Percentiles rank a stretch among this genome's conserved stretches.
These are phyloP conservation scores for Keiferia lycopersicella DNA, from an alignment of 2,888 invertebrate genomes.

Conservation along the genomic window DNA sequence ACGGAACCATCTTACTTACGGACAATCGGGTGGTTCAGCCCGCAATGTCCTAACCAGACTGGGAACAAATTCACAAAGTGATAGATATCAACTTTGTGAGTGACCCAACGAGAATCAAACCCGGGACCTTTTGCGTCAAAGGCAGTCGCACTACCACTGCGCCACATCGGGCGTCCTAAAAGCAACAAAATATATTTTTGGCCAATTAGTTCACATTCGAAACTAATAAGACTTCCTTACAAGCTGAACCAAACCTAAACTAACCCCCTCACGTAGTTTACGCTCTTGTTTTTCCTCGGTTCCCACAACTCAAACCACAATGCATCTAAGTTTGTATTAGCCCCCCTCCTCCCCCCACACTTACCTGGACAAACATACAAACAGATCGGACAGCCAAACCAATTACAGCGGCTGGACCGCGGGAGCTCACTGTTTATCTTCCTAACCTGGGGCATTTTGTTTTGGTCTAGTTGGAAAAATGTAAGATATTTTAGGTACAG, in stretches of 20 bases:
- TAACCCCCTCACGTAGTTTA: slow-evolving; percentile 27
- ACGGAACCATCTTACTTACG: no score
- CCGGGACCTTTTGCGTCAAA: no score
- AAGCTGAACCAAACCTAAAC: background rate
- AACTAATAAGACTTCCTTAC: slow-evolving; percentile 1
- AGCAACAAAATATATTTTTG: no score
- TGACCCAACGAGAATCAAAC: no score
- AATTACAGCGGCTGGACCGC: slow-evolving; percentile 22
- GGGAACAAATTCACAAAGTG: no score
- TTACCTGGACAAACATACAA: slow-evolving; percentile 24
- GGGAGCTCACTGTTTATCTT: slow-evolving; percentile 13
- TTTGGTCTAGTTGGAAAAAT: background rate
- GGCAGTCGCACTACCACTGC: no score
- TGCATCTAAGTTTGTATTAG: slow-evolving; percentile 17
- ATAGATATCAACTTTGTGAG: no score
- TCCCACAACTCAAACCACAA: slow-evolving; percentile 14
- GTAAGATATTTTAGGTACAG: background rate
- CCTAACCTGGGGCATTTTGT: slow-evolving; percentile 6
- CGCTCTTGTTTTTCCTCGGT: slow-evolving; percentile 22
- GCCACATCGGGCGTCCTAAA: no score
- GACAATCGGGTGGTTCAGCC: no score
- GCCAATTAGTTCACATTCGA: background rate
- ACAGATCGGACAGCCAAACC: slow-evolving; percentile 25
- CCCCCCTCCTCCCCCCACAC: slow-evolving; percentile 12
- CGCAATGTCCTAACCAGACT: no score